Base-by-base conservation (phyloP, 1,140 invertebrate species). In the Pomacea maculata region DNA sequence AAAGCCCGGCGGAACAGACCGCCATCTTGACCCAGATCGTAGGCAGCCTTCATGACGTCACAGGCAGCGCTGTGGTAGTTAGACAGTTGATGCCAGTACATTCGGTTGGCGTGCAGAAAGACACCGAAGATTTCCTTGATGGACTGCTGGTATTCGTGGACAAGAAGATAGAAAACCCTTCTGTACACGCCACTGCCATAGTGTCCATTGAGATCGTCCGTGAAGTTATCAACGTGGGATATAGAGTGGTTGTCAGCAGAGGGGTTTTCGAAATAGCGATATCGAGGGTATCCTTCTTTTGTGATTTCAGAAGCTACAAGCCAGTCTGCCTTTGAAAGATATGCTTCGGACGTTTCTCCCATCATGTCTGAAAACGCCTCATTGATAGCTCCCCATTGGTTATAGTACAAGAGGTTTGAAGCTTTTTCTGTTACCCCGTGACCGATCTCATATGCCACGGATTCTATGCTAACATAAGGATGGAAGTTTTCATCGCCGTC, bases 301-400 rank as follows among this genome's bases (percentile, higher is more conserved):
- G 71, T 80, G 21, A 84, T 74, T 17, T 84, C 78, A 4, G 76
- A 19, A 5, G 85, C 85, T 25, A 80, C 68, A 6, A 82, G 1
- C 81, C 82, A 84, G 63, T 87, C 83, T 8, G 73, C 71, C 12
- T 78, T 61, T 5, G 21, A 11, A 15, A 83, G 57, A 55, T 78
- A 87, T 5, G 75, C 76, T 74, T 87, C 84, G 6, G 79, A 67
- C 5, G 81, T 81, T 73, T 88, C 85, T 34, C 86, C 87, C n/a
- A 79, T 79, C 4, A 88, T 81, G 68, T 88, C 87, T 19, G 86
- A 85, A 68, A 84, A 87, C 3, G 87, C 80, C 82, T 88, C 87
- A 65, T 84, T 81, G 15, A 88, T 82, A 15, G 70, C 85, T 1
- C 87, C 87, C 0, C 85, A 85, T 61, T 87, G 83, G 12, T 78